Percentiles rank a stretch among this genome's conserved stretches.
Evolutionary conservation across 2,797 vertebrate genomes (phyloP).

Genomic region (Chelon auratus): DNA sequence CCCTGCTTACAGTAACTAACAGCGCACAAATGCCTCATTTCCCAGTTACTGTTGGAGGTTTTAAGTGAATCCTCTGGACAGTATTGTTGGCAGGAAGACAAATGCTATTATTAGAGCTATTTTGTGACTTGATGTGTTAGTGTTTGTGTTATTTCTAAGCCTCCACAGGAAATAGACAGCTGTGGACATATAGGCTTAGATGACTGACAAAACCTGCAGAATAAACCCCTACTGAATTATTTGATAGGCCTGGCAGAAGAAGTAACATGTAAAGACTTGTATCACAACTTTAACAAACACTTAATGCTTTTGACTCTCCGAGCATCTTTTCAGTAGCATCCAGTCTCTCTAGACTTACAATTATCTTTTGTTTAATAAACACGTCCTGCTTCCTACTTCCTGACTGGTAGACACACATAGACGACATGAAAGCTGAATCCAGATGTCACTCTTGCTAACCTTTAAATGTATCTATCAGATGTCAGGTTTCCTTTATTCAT

Average conservation of each 20-base stretch:
- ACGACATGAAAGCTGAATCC: background rate
- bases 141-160: background rate
- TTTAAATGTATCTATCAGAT: background rate
- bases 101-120: background rate
- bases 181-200: background rate
- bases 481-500: background rate
- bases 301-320: background rate
- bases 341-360: background rate
- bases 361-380: background rate
- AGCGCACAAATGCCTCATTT: constrained; percentile 42
- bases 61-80: constrained; percentile 10
- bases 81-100: constrained; percentile 18
- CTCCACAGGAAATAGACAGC: constrained; percentile 8
- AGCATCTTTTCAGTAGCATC: background rate
- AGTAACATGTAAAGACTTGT: background rate
- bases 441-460: background rate
- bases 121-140: constrained; percentile 2
- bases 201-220: background rate
- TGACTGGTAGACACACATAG: background rate
- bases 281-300: background rate
- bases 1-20: constrained; percentile 60
- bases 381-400: too few species aligned
- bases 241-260: background rate
- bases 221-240: background rate
- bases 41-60: background rate